phyloP scores from a whole-genome alignment of 2,797 vertebrate genomes.

The Leontocebus nigricollis region DNA sequence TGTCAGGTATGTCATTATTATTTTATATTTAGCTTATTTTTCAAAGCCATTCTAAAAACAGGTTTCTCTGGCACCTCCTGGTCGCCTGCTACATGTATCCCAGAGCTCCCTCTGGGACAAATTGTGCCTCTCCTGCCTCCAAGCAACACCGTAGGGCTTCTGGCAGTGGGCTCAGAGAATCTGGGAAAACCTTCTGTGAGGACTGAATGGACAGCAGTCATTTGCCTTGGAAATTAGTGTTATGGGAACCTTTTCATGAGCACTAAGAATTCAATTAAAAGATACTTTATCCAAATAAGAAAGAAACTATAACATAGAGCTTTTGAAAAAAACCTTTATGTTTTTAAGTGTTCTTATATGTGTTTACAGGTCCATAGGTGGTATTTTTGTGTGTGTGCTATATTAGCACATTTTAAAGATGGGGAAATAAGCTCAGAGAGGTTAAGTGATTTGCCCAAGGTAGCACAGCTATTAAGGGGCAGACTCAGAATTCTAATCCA shows the following conservation, averaged over 20 bases:
- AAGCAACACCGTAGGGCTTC: conserved; percentile 14
- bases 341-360: background rate
- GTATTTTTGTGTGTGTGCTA: background rate
- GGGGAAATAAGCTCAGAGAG: conserved; percentile 30
- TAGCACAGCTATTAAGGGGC: background rate
- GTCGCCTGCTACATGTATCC: background rate
- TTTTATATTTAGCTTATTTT: conserved; percentile 53
- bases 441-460: conserved; percentile 2
- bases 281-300: conserved; percentile 34
- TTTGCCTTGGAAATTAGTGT: conserved; percentile 45
- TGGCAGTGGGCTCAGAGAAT: conserved; percentile 1
- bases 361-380: background rate
- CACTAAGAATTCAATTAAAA: conserved; percentile 41
- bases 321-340: background rate
- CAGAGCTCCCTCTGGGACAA: background rate
- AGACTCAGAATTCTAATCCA: conserved; percentile 12
- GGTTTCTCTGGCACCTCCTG: background rate
- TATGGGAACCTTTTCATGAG: background rate
- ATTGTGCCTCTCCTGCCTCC: background rate
- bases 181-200: background rate
- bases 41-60: conserved; percentile 59
- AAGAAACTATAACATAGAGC: conserved; percentile 2
- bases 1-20: conserved; percentile 20
- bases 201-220: background rate
- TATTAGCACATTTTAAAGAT: conserved; percentile 37